Percentiles rank a stretch among this genome's conserved stretches.
Conservation (phyloP, 1,140 invertebrate genomes). For the Cotesia vestalis region DNA sequence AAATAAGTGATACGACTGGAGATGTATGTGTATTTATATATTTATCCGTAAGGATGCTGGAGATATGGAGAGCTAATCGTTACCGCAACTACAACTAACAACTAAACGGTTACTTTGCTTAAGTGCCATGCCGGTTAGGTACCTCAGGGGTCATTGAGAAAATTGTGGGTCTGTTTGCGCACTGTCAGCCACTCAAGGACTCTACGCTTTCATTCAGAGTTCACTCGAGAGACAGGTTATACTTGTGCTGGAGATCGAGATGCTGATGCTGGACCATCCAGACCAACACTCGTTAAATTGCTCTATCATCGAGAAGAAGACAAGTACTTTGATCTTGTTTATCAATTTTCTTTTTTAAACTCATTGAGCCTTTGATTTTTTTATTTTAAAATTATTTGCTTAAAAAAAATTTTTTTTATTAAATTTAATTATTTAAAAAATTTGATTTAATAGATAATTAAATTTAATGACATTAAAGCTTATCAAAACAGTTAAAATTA, state of each 20-base stretch:
- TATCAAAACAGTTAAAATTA: no score
- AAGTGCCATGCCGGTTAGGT: slow-evolving; percentile 44
- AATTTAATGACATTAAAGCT: no score
- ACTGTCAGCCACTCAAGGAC: slow-evolving; percentile 54
- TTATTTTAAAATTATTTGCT: background rate
- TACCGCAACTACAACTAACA: slow-evolving; percentile 39
- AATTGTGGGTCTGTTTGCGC: slow-evolving; percentile 62
- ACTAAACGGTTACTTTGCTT: slow-evolving; percentile 55
- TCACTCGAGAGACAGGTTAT: slow-evolving; percentile 58
- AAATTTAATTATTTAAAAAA: no score
- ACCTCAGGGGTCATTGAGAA: slow-evolving; percentile 59
- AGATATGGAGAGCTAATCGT: slow-evolving; percentile 46
- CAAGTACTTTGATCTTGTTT: slow-evolving; percentile 6
- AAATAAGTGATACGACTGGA: background rate
- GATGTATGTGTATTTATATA: background rate
- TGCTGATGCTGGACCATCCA: slow-evolving; percentile 39
- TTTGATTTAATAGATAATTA: no score
- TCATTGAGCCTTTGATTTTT: background rate
- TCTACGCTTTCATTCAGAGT: slow-evolving; percentile 57
- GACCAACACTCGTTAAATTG: slow-evolving; percentile 48
- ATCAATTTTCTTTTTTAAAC: background rate
- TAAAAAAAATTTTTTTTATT: no score
- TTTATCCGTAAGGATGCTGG: no score
- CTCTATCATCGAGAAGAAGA: slow-evolving; percentile 51
- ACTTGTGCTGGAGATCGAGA: slow-evolving; percentile 43